A percentile compares a stretch with the other conserved stretches of the same genome.
phyloP scores from a whole-genome alignment of 1,140 invertebrate genomes.

The Pseudomyrmex sp. region DNA sequence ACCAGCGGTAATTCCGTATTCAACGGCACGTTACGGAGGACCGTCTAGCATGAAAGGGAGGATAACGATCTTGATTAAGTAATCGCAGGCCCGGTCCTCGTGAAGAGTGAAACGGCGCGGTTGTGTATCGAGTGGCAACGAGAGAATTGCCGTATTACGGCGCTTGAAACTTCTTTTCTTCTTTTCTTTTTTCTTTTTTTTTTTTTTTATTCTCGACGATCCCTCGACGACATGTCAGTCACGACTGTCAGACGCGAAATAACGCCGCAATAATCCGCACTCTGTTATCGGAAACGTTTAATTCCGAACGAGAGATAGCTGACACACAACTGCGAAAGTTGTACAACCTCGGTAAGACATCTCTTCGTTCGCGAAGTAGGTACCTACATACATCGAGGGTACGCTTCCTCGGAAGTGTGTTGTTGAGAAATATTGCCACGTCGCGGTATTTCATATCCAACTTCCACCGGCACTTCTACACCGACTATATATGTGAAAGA shows the following conservation, averaged over 20 bases:
- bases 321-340: background rate
- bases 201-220: constrained; percentile 16
- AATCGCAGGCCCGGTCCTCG: constrained; percentile 4
- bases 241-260: constrained; percentile 15
- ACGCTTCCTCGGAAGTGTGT: no score
- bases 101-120: background rate
- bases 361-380: no score
- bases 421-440: background rate
- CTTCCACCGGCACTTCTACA: background rate
- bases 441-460: background rate
- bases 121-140: background rate
- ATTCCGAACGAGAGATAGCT: constrained; percentile 14
- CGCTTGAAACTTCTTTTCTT: background rate
- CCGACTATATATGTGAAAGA: background rate
- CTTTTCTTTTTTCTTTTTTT: no score
- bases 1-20: constrained; percentile 26
- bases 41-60: constrained; percentile 17
- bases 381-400: no score
- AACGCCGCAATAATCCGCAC: constrained; percentile 2
- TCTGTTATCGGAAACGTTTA: constrained; percentile 39
- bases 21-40: background rate
- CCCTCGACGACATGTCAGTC: background rate
- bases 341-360: constrained; percentile 25
- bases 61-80: constrained; percentile 31
- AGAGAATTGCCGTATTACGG: background rate